Percentiles rank a stretch among this genome's conserved stretches.
Evolutionary conservation across 2,888 invertebrate genomes (phyloP).

Genomic region (Glaucopsyche alexis): DNA sequence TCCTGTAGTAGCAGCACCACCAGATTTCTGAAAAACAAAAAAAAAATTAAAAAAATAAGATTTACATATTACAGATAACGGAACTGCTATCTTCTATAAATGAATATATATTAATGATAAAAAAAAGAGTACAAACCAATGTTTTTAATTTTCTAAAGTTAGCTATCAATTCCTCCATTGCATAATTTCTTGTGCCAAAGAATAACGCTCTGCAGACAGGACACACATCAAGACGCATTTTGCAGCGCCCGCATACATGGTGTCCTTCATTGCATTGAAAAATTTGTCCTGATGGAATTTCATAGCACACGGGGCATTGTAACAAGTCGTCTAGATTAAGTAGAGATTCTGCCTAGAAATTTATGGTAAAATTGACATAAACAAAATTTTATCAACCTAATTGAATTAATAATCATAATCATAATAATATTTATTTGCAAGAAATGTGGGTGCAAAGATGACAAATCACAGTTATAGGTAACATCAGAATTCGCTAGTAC

Average conservation of each 20-base stretch:
- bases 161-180: conserved; percentile 76
- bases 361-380: neutral
- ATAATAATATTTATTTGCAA: too few relatives aligned
- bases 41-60: conserved; percentile 31
- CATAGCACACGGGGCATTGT: conserved; percentile 81
- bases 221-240: conserved; percentile 66
- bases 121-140: conserved; percentile 58
- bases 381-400: too few relatives aligned
- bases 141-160: conserved; percentile 70
- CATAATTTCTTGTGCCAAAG: conserved; percentile 76
- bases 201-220: conserved; percentile 76
- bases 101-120: conserved; percentile 6
- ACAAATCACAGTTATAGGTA: too few relatives aligned
- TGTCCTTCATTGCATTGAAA: conserved; percentile 79
- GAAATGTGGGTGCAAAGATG: too few relatives aligned
- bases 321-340: conserved; percentile 76
- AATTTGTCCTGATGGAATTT: conserved; percentile 69
- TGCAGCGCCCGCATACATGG: conserved; percentile 77
- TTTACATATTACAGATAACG: neutral
- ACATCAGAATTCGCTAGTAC: too few relatives aligned
- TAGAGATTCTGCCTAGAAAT: conserved; percentile 60
- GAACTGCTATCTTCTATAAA: neutral
- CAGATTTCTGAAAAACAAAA: conserved; percentile 57
- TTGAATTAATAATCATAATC: too few relatives aligned
- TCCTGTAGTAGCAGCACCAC: conserved; percentile 60